phyloP scores from a whole-genome alignment of 2,888 invertebrate species.

The Rhyacophila evoluta region DNA sequence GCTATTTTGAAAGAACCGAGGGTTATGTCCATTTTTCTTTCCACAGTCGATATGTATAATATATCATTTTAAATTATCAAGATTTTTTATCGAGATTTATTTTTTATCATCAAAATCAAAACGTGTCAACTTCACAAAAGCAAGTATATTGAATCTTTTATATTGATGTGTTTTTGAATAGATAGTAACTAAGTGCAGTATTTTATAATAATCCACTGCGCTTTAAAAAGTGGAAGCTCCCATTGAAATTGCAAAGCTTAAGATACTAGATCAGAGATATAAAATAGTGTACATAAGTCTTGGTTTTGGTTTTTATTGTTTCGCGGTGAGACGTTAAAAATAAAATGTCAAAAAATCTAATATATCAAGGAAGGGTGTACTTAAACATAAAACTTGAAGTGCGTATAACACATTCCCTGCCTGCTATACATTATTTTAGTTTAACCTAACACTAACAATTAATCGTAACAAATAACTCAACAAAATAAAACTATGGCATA shows the following conservation, averaged over 20 bases:
- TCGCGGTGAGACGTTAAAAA: neutral
- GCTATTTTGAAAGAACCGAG: too few relatives aligned
- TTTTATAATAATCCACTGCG: neutral
- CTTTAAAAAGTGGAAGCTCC: neutral
- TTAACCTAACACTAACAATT: too few relatives aligned
- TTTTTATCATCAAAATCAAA: neutral
- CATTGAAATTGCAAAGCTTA: neutral
- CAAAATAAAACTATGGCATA: too few relatives aligned
- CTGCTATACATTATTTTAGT: too few relatives aligned
- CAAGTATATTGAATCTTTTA: neutral
- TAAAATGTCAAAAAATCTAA: conserved; percentile 40
- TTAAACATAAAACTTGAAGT: neutral
- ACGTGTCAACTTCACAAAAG: neutral
- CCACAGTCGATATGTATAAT: too few relatives aligned
- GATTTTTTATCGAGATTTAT: too few relatives aligned
- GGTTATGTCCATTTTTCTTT: too few relatives aligned
- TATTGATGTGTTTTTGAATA: neutral
- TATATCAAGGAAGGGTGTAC: conserved; percentile 41
- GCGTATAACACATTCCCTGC: neutral
- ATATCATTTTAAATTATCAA: too few relatives aligned
- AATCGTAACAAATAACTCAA: too few relatives aligned
- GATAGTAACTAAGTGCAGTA: neutral
- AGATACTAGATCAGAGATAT: neutral
- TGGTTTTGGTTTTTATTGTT: conserved; percentile 26
- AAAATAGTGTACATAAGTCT: neutral